Percentiles rank a stretch among this genome's conserved stretches.
Conservation (phyloP, 2,113 vertebrate genomes). For the Sminthopsis crassicaudata region DNA sequence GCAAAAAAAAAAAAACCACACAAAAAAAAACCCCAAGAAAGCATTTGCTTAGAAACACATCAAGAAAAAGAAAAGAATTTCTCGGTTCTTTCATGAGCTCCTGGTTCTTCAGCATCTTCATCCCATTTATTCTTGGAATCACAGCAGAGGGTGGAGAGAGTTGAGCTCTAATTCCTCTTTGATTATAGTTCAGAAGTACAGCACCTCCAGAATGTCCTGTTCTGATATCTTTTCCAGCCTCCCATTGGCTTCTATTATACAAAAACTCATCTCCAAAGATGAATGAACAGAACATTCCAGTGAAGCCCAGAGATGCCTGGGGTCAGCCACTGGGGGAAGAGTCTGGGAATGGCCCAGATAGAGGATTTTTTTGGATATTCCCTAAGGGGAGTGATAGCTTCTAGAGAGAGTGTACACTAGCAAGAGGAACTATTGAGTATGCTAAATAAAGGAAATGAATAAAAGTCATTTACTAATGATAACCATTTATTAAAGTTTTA, state of each 20-base stretch:
- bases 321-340: not conserved
- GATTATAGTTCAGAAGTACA: not conserved
- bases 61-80: not conserved
- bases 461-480: not conserved
- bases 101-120: not conserved
- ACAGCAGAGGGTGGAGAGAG: not conserved
- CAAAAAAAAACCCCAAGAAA: not conserved
- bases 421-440: not conserved
- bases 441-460: not conserved
- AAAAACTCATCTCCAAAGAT: not conserved
- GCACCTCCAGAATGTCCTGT: not conserved
- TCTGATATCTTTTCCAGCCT: not conserved
- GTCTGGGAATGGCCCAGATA: not conserved
- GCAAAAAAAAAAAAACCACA: no score
- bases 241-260: not conserved
- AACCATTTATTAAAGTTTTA: not conserved
- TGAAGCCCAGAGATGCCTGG: not conserved
- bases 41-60: slow-evolving; percentile 4
- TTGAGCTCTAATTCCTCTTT: not conserved
- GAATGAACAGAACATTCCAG: not conserved
- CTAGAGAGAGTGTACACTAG: not conserved
- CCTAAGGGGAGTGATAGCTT: not conserved
- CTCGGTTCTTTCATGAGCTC: accelerated
- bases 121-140: not conserved
- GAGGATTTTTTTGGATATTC: not conserved